These are phyloP conservation scores for Trachelus tabidus DNA, from an alignment of 2,888 invertebrate genomes.

Conservation along the genomic window DNA sequence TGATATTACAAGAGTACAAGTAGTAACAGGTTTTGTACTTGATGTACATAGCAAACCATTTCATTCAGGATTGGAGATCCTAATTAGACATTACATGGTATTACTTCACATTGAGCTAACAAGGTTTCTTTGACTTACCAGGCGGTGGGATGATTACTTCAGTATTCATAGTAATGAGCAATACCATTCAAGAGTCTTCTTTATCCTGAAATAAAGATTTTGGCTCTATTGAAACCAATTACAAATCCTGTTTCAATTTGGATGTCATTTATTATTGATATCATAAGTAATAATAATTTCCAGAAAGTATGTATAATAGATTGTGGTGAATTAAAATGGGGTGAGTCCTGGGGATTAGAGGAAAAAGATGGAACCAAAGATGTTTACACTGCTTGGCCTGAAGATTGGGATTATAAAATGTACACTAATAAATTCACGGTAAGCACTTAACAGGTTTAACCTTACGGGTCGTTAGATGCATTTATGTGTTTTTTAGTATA, in stretches of 20 bases:
- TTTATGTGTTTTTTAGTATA: constrained; percentile 64
- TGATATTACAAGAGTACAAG: not conserved
- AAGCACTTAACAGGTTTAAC: constrained; percentile 20
- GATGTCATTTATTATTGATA: constrained; percentile 7
- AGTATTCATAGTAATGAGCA: not conserved
- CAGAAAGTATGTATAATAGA: constrained; percentile 63
- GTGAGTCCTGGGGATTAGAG: constrained; percentile 74
- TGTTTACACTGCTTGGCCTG: constrained; percentile 80
- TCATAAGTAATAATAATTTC: constrained; percentile 16
- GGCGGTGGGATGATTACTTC: not conserved
- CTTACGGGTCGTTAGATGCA: not conserved
- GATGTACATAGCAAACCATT: not conserved
- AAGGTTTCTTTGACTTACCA: not conserved
- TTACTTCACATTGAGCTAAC: not conserved
- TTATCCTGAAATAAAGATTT: not conserved
- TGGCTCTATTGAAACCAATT: not conserved
- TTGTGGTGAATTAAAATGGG: constrained; percentile 77
- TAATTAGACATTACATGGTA: not conserved
- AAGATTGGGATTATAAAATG: constrained; percentile 72
- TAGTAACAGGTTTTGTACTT: not conserved
- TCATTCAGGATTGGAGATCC: not conserved
- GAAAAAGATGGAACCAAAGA: constrained; percentile 81
- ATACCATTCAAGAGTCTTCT: not conserved
- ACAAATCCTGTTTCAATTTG: not conserved
- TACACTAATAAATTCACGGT: constrained; percentile 28